A percentile compares a stretch with the other conserved stretches of the same genome.
Evolutionary conservation across 2,113 vertebrate species (phyloP).

Genomic region (Rhagologus leucostigma): DNA sequence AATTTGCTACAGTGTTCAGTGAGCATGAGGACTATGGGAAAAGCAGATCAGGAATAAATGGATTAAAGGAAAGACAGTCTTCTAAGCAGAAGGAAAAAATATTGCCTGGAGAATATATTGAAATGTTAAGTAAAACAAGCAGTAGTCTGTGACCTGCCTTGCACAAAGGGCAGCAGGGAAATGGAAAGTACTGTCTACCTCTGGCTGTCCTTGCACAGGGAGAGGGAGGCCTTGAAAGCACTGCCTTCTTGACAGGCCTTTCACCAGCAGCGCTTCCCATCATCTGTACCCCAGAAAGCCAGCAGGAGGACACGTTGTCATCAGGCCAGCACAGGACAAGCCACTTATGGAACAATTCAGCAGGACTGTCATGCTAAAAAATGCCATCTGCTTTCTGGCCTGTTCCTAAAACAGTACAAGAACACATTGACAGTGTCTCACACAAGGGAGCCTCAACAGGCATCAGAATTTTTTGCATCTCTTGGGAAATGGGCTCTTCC

Average conservation of each 20-base stretch:
- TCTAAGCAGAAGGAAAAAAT: background rate
- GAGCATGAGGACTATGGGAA: background rate
- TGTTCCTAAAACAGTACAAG: background rate
- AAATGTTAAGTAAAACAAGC: background rate
- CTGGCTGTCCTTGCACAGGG: background rate
- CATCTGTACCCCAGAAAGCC: background rate
- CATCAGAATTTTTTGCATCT: background rate
- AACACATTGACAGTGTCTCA: background rate
- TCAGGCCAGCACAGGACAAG: background rate
- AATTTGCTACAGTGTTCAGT: background rate
- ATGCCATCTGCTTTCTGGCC: background rate
- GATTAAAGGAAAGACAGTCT: background rate
- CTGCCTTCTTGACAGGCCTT: background rate
- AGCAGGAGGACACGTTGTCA: rapidly evolving
- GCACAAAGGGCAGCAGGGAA: background rate
- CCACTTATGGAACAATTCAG: background rate
- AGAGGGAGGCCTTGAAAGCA: background rate
- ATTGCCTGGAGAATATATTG: background rate
- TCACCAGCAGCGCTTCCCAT: background rate
- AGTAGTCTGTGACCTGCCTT: background rate
- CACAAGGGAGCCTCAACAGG: background rate
- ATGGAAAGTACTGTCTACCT: background rate
- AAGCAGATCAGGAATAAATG: background rate
- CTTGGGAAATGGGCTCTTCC: background rate
- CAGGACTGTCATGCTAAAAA: background rate